These are phyloP conservation scores for Mallotus villosus DNA, from an alignment of 2,797 vertebrate genomes.

Conservation along the genomic window DNA sequence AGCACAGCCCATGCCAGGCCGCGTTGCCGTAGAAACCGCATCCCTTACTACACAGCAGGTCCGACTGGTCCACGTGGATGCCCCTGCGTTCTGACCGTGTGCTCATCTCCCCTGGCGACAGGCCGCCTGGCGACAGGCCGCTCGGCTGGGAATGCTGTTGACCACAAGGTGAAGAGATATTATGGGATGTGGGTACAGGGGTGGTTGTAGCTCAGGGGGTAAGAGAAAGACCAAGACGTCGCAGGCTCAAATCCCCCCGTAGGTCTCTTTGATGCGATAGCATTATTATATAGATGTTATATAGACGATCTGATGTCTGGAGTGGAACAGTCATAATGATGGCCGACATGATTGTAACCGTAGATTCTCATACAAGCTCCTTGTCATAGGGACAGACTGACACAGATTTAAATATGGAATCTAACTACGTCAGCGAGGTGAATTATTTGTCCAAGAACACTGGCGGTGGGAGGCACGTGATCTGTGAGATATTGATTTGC, in stretches of 20 bases:
- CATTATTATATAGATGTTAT: background rate
- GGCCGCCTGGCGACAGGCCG: background rate
- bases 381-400: too few relatives aligned
- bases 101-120: conserved; percentile 81
- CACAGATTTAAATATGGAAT: too few relatives aligned
- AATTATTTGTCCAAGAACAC: too few relatives aligned
- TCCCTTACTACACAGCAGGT: conserved; percentile 93
- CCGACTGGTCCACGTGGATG: conserved; percentile 93
- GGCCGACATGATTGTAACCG: too few relatives aligned
- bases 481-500: too few relatives aligned
- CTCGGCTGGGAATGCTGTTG: background rate
- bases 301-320: background rate
- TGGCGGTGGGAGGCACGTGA: too few relatives aligned
- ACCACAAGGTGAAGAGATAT: background rate
- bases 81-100: conserved; percentile 84
- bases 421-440: too few relatives aligned
- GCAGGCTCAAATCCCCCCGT: too few relatives aligned
- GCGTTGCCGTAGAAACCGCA: conserved; percentile 95
- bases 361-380: too few relatives aligned
- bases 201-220: background rate
- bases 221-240: background rate
- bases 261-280: background rate
- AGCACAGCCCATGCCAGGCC: conserved; percentile 93
- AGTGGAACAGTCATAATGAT: too few relatives aligned
- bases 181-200: background rate